Conservation (phyloP, 2,888 invertebrate genomes). For the Sialis lutaria region DNA sequence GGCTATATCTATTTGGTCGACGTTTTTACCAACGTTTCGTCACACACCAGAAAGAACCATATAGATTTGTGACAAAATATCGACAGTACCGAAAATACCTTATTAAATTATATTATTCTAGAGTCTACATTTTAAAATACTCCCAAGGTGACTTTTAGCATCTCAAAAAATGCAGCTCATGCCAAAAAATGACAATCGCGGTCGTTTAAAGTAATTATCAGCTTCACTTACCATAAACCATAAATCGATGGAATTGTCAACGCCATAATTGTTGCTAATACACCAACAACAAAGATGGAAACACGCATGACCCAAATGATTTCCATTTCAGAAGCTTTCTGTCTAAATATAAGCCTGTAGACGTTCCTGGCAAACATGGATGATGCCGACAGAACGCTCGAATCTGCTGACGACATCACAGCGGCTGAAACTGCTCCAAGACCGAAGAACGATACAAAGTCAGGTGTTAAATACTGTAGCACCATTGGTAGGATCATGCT, state of each 20-base stretch:
- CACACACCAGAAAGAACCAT: too few species aligned
- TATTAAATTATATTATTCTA: too few species aligned
- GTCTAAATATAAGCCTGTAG: constrained; percentile 92
- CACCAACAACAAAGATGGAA: constrained; percentile 80
- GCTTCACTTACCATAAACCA: constrained; percentile 64
- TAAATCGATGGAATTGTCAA: constrained; percentile 95
- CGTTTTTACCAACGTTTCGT: too few species aligned
- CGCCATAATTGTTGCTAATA: constrained; percentile 88
- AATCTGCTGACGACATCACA: constrained; percentile 99
- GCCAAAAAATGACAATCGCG: too few species aligned
- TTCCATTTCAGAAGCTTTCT: constrained; percentile 93
- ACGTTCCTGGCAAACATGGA: constrained; percentile 99
- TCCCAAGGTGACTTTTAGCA: too few species aligned
- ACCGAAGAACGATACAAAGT: constrained; percentile 92
- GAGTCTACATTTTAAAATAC: too few species aligned
- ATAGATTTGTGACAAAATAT: too few species aligned
- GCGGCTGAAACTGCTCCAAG: constrained; percentile 97
- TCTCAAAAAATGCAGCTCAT: too few species aligned
- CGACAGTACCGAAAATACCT: too few species aligned
- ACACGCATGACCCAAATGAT: constrained; percentile 92
- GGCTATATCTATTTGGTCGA: too few species aligned
- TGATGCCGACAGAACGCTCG: constrained; percentile 92
- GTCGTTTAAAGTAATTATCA: too few species aligned
- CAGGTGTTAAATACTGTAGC: constrained; percentile 88
- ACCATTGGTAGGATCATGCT: constrained; percentile 96